A percentile compares a stretch with the other conserved stretches of the same genome.
phyloP scores from a whole-genome alignment of 2,113 vertebrate species.

The Colius striatus region DNA sequence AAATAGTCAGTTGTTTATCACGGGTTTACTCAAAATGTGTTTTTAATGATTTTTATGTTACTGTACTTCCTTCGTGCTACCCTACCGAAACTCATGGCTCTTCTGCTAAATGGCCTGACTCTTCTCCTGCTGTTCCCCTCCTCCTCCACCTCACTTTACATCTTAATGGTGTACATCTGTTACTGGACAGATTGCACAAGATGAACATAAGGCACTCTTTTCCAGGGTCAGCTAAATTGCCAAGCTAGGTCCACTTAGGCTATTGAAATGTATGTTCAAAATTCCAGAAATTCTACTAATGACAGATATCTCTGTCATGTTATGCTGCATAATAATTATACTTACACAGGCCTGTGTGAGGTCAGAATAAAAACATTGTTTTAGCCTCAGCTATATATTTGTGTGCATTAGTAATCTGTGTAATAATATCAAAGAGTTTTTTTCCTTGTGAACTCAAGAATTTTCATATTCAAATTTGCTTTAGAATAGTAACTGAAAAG shows the following conservation, averaged over 20 bases:
- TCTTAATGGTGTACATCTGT: conserved; percentile 74
- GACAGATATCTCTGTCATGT: conserved; percentile 66
- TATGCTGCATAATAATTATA: conserved; percentile 63
- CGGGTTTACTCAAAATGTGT: background rate
- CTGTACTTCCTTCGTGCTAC: background rate
- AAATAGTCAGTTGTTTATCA: conserved; percentile 31
- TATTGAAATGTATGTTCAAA: conserved; percentile 71
- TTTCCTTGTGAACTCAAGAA: background rate
- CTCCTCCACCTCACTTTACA: conserved; percentile 69
- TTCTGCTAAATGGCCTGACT: conserved; percentile 59
- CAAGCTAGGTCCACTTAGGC: conserved; percentile 67
- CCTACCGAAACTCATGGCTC: background rate
- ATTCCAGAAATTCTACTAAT: conserved; percentile 69
- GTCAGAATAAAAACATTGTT: conserved; percentile 35
- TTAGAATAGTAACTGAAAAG: background rate
- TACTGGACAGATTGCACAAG: conserved; percentile 75
- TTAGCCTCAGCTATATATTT: background rate
- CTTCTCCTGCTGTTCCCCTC: conserved; percentile 63
- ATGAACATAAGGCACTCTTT: conserved; percentile 71
- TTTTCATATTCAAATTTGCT: background rate
- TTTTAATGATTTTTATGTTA: background rate
- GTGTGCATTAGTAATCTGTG: background rate
- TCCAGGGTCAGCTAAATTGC: conserved; percentile 75
- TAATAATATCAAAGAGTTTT: background rate
- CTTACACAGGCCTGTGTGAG: background rate